These are phyloP conservation scores for Coptodon bakossiorum DNA, from an alignment of 2,113 vertebrate genomes.

Conservation along the genomic window DNA sequence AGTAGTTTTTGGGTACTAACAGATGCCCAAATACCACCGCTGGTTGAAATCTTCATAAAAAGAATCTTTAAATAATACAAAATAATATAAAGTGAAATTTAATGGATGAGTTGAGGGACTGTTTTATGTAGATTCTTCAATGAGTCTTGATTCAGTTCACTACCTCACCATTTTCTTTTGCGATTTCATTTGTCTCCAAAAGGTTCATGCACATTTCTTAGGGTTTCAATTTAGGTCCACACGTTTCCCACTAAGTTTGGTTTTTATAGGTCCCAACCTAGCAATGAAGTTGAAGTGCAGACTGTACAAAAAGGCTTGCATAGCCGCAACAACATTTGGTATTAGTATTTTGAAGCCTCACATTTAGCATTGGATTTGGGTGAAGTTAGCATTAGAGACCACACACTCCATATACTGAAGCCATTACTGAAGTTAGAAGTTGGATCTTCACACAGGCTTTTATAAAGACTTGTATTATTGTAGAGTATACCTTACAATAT, in stretches of 20 bases:
- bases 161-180: neutral
- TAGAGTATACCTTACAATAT: neutral
- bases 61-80: neutral
- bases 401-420: neutral
- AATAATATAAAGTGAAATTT: neutral
- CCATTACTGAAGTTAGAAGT: neutral
- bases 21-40: neutral
- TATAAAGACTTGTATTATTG: neutral
- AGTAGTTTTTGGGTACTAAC: neutral
- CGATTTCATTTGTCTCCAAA: neutral
- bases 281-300: neutral
- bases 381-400: neutral
- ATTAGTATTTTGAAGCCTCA: neutral
- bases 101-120: neutral
- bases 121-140: neutral
- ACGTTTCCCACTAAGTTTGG: neutral
- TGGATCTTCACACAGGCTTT: neutral
- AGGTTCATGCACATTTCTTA: neutral
- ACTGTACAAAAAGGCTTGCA: neutral
- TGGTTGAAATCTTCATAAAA: neutral
- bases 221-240: neutral
- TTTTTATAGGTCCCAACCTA: neutral
- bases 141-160: neutral
- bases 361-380: neutral
- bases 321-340: neutral